Base-by-base conservation (phyloP, 2,888 invertebrate genomes). In the Leptopilina syphax region DNA sequence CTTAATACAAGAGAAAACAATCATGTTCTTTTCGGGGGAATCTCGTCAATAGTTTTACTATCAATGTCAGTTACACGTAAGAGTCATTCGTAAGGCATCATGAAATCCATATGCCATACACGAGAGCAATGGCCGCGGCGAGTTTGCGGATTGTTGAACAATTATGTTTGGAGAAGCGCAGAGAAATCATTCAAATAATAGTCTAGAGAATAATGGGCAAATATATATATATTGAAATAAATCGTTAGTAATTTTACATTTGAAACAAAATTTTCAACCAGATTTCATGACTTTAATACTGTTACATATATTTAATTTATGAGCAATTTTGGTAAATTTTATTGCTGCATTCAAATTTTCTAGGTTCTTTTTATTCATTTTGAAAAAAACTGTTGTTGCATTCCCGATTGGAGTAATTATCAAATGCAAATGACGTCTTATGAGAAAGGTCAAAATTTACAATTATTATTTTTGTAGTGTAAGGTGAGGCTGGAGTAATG, bases 41-140 rank as follows among this genome's bases (percentile, higher is more conserved):
- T 77, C 77, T 50, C 63, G 73, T 65, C 73, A 70, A 77, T 77
- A 77, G 73, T 79, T 68, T 79, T 67, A 50, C 76, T 68, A 82
- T 77, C 77, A 73, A 78, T 80, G 76, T 65, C 68, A 65, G 73
- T 67, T 50, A 63, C 65, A 78, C 79, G 78, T 77, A 78, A 78
- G 60, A 66, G 83, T 83, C 88, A 88, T 83, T 88, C 86, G 84
- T 88, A 87, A 60, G 86, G 86, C 80, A 87, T 88, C 87, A 79
- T 82, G 78, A 87, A 86, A 87, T 85, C 85, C 82, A 84, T 85
- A 84, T 85, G 83, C 84, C 81, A 82, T 83, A 82, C 77, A 82
- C 82, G 85, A 86, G 86, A 85, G 84, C 87, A 87, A 85, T 83
- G 85, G 82, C 85, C 85, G 81, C 83, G 83, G 81, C 83, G 83